Base-by-base conservation (phyloP, 1,140 invertebrate genomes). In the Drosophila varians region DNA sequence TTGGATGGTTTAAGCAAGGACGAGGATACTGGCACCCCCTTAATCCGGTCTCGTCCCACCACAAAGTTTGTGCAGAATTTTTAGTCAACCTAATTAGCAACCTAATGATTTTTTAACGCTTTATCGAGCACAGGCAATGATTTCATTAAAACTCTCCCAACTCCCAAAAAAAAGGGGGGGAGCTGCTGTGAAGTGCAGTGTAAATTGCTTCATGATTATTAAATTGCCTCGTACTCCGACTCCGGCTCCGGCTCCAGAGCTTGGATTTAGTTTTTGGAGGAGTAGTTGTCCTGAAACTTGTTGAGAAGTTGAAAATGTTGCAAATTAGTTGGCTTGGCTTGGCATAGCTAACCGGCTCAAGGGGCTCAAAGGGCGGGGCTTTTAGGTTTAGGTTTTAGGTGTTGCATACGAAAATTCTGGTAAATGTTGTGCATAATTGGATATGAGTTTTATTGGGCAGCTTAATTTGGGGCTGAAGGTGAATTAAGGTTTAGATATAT, bases 101-200 rank as follows among this genome's bases (percentile, higher is more conserved):
- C 73, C 87, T 86, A 83, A 86, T 87, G 84, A 86, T 87, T 86
- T 77, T 72, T 87, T 70, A 74, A 74, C 82, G 82, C 74, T 73
- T 58, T 77, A 86, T 86, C 82, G 82, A 87, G 82, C 82, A 62
- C 43, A 52, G 62, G 64, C 60, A 84, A 72, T 78, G 79, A 83
- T 83, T 83, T 78, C 71, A 84, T 83, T 83, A 83, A 72, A 16
- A 8, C 36, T 16, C 25, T 60, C 11, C 1, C 4, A 21, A 2
- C 21, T 6, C 23, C 9, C 28, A 2, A 9, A 16, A 5, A 34
- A 9, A 26, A n/a, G 25, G 19, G 18, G 2, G 12, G 6, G n/a
- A 40, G 12, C 25, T 28, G 25, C 21, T 31, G 56, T 51, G 57
- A 51, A 77, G 75, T 79, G 77, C 73, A 82, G 66, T 57, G 71